phyloP scores from a whole-genome alignment of 2,888 invertebrate species.

The Scrobipalpa costella region DNA sequence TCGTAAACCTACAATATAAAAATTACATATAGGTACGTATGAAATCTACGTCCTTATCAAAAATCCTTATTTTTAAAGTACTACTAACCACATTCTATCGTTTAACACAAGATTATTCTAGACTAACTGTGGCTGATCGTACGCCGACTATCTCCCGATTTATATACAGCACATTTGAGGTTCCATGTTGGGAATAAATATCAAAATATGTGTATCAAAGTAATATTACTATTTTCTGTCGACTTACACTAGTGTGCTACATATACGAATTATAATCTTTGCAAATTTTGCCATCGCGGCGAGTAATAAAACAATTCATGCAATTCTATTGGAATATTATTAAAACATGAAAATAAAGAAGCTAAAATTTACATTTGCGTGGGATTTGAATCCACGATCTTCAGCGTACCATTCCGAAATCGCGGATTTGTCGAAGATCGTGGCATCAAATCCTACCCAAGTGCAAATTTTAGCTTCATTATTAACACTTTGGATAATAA shows the following conservation, averaged over 20 bases:
- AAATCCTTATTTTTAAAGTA: slow-evolving; percentile 44
- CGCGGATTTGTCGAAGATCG: too few relatives aligned
- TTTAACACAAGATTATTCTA: background rate
- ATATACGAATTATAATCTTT: background rate
- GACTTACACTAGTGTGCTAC: slow-evolving; percentile 22
- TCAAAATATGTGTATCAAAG: slow-evolving; percentile 51
- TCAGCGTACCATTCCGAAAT: too few relatives aligned
- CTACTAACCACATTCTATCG: slow-evolving; percentile 27
- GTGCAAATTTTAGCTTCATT: too few relatives aligned
- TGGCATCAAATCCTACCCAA: too few relatives aligned
- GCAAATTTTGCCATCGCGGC: background rate
- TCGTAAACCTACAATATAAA: slow-evolving; percentile 46
- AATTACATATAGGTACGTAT: slow-evolving; percentile 47
- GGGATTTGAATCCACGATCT: too few relatives aligned
- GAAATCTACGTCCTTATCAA: slow-evolving; percentile 59
- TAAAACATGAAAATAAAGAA: too few relatives aligned
- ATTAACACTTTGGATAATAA: too few relatives aligned
- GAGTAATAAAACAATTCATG: too few relatives aligned
- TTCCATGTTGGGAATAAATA: slow-evolving; percentile 42
- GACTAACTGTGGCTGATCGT: slow-evolving; percentile 15
- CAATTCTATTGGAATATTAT: too few relatives aligned
- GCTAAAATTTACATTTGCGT: too few relatives aligned
- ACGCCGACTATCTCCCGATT: slow-evolving; percentile 34
- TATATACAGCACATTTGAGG: slow-evolving; percentile 46
- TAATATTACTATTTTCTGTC: slow-evolving; percentile 34